Conservation (phyloP, 2,113 vertebrate genomes). For the Anolis carolinensis region DNA sequence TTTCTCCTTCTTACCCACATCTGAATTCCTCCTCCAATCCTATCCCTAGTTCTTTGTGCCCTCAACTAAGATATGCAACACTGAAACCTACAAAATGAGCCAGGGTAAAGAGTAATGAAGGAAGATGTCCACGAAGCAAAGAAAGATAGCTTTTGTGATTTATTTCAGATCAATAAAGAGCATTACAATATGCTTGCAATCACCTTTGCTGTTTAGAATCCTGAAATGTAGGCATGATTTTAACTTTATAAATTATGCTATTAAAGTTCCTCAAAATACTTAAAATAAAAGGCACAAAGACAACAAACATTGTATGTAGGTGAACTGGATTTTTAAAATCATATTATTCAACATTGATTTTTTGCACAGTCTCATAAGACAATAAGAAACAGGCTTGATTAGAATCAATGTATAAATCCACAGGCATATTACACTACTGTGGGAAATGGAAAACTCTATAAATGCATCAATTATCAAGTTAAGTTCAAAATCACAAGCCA, state of each 20-base stretch:
- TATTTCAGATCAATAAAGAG: background rate
- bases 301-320: background rate
- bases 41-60: background rate
- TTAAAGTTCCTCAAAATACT: background rate
- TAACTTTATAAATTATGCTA: background rate
- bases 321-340: background rate
- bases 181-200: too few species aligned
- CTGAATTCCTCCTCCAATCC: background rate
- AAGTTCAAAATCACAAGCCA: too few species aligned
- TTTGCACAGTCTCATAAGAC: background rate
- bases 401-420: too few species aligned
- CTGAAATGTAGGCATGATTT: background rate
- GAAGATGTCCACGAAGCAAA: too few species aligned
- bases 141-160: background rate
- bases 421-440: too few species aligned
- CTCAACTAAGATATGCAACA: background rate
- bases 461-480: too few species aligned
- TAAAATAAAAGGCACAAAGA: background rate
- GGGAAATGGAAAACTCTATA: too few species aligned
- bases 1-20: too few species aligned
- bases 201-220: background rate
- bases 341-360: background rate
- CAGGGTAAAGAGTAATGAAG: background rate
- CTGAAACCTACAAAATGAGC: background rate
- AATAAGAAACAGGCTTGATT: background rate